Evolutionary conservation across 2,113 vertebrate genomes (phyloP), one percentile per base, ranked within the genome.

Genomic region (Colinus virginianus): DNA sequence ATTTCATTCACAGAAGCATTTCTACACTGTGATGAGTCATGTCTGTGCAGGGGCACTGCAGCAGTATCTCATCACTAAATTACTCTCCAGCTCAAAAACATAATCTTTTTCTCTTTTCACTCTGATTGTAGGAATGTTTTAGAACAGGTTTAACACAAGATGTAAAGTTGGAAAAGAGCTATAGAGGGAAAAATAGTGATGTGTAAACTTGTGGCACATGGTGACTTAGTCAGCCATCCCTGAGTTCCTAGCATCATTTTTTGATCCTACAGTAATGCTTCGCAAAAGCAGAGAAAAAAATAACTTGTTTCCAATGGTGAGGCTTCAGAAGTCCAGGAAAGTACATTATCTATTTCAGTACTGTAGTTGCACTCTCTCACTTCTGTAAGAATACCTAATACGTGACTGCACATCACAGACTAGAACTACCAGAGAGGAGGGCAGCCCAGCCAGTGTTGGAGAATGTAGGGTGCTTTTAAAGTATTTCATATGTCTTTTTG

Each of bases 21-120:
- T 51, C 20, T 56, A n/a, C 7, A 19, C 10, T 42, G 11, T 32
- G 21, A 84, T 75, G 38, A 66, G 22, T 84, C 1, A 1, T 9
- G 18, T 5, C 32, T 8, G 17, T 68, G 11, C 19, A 46, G 12
- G 6, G 20, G 34, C 0, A 0, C 16, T 22, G 8, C 12, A 55
- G 26, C 42, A 75, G 26, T 36, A 87, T 23, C 7, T 22, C 30
- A 36, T 17, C 34, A 64, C 15, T 20, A 40, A 20, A 8, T 67
- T 42, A 40, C 1, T 66, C 5, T 42, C 19, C 34, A 71, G 9
- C 3, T 17, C 2, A 4, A 56, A 83, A 61, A 1, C 13, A 1
- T 18, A 11, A 2, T 1, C 1, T 69, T 22, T 71, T 84, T 68
- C 32, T 25, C 15, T 15, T 75, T 76, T 78, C 5, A 2, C 3